Evolutionary conservation across 2,888 invertebrate species (phyloP).

Genomic region (Timema podura): DNA sequence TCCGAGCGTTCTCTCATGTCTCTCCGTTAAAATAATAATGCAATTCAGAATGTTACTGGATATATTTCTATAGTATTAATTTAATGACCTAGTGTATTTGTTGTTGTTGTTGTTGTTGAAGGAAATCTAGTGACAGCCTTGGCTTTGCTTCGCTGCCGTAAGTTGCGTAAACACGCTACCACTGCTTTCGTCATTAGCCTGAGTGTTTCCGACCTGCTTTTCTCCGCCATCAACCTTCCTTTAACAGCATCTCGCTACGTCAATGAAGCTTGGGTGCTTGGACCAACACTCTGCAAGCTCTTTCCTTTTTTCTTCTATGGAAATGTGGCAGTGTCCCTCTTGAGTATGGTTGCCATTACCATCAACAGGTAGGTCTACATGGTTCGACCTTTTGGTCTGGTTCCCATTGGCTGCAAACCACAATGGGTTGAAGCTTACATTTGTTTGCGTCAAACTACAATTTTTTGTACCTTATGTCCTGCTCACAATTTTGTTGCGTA

Average conservation of each 20-base stretch:
- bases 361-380: conserved; percentile 67
- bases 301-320: conserved; percentile 88
- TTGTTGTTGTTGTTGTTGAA: conserved; percentile 45
- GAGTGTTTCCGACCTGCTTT: conserved; percentile 79
- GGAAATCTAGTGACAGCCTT: conserved; percentile 80
- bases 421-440: too few relatives aligned
- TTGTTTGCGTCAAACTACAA: too few relatives aligned
- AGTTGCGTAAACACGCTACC: conserved; percentile 76
- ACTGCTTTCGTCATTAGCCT: conserved; percentile 84
- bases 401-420: too few relatives aligned
- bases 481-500: too few relatives aligned
- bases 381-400: too few relatives aligned
- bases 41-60: background rate
- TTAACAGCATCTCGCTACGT: conserved; percentile 79
- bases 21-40: background rate
- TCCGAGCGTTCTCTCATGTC: background rate
- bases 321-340: conserved; percentile 79
- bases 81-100: conserved; percentile 11
- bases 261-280: conserved; percentile 75
- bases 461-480: too few relatives aligned
- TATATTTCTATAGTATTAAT: background rate
- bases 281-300: conserved; percentile 70
- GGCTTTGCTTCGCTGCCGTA: conserved; percentile 72
- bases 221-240: conserved; percentile 79
- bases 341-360: conserved; percentile 88